phyloP scores from a whole-genome alignment of 1,140 invertebrate species.

The Triops longicaudatus region DNA sequence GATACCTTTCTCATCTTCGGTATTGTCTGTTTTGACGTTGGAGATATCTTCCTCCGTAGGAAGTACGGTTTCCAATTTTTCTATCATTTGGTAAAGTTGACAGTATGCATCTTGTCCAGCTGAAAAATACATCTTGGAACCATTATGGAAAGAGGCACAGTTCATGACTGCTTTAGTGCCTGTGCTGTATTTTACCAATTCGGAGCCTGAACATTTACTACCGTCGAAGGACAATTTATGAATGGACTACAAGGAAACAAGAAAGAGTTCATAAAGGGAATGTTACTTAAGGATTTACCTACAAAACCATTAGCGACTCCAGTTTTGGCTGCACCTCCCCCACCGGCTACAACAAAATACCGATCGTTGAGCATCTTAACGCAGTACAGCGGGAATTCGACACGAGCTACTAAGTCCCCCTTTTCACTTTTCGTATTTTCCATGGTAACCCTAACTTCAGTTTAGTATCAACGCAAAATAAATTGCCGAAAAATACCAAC shows the following conservation, averaged over 20 bases:
- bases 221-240: conserved; percentile 81
- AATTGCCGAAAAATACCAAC: neutral
- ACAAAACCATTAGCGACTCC: conserved; percentile 91
- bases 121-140: conserved; percentile 63
- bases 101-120: conserved; percentile 87
- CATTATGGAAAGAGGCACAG: conserved; percentile 53
- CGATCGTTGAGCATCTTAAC: conserved; percentile 80
- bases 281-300: conserved; percentile 29
- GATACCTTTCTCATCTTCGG: neutral
- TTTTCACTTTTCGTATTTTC: neutral
- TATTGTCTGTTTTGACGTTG: neutral
- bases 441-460: neutral
- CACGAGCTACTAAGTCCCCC: conserved; percentile 40
- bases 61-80: conserved; percentile 41
- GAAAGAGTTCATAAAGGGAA: conserved; percentile 23
- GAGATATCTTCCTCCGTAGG: neutral
- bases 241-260: conserved; percentile 60
- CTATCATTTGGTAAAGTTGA: conserved; percentile 74
- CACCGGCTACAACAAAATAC: conserved; percentile 88
- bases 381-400: conserved; percentile 88
- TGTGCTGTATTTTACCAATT: conserved; percentile 78
- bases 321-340: conserved; percentile 88
- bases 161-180: conserved; percentile 87
- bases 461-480: neutral
- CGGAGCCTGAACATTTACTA: conserved; percentile 66